These are phyloP conservation scores for Drosophila auraria DNA, from an alignment of 1,140 invertebrate genomes.

Conservation along the genomic window DNA sequence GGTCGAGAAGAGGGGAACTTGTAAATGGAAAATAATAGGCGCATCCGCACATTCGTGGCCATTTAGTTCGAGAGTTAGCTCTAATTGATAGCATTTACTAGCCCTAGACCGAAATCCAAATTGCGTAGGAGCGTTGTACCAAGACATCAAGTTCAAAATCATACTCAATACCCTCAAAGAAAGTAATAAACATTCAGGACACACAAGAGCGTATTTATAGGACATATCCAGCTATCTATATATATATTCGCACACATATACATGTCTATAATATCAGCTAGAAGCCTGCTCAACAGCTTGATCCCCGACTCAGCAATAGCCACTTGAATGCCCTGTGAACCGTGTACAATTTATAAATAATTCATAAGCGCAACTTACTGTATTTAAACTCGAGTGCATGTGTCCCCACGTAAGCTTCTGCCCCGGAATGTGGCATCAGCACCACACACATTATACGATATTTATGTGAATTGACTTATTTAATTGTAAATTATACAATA, in stretches of 20 bases:
- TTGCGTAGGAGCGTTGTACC: slow-evolving; percentile 27
- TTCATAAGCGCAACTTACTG: slow-evolving; percentile 37
- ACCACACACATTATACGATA: slow-evolving; percentile 40
- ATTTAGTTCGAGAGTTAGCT: slow-evolving; percentile 56
- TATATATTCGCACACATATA: slow-evolving; percentile 54
- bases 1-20: slow-evolving; percentile 21
- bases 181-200: slow-evolving; percentile 23
- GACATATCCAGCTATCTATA: slow-evolving; percentile 46
- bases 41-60: slow-evolving; percentile 55
- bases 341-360: slow-evolving; percentile 59
- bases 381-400: slow-evolving; percentile 23
- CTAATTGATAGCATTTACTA: slow-evolving; percentile 49
- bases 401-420: slow-evolving; percentile 42
- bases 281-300: slow-evolving; percentile 47
- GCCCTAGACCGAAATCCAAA: slow-evolving; percentile 25
- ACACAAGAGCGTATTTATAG: slow-evolving; percentile 14
- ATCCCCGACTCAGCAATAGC: slow-evolving; percentile 44
- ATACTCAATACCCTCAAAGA: slow-evolving; percentile 1
- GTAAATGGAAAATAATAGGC: slow-evolving; percentile 42
- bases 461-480: slow-evolving; percentile 73
- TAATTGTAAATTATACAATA: slow-evolving; percentile 63
- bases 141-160: slow-evolving; percentile 23
- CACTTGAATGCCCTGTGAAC: slow-evolving; percentile 31
- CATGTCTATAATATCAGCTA: slow-evolving; percentile 49
- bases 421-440: slow-evolving; percentile 10